A percentile compares a stretch with the other conserved stretches of the same genome.
These are phyloP conservation scores for Macrobrachium rosenbergii DNA, from an alignment of 1,140 invertebrate genomes.

Conservation along the genomic window DNA sequence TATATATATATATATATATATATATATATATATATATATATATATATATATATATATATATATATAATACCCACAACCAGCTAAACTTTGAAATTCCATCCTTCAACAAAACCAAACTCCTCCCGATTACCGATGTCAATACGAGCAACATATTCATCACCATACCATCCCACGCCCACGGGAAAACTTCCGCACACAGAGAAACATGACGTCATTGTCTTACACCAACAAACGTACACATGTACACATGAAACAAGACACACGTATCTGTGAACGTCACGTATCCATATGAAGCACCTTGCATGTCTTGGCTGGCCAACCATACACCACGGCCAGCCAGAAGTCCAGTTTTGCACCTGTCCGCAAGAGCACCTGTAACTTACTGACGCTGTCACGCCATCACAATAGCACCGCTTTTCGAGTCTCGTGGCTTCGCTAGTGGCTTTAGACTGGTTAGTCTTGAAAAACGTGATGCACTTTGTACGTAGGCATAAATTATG, in stretches of 20 bases:
- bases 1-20: too few species aligned
- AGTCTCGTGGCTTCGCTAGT: too few species aligned
- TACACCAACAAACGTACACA: conserved; percentile 8
- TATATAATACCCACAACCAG: neutral
- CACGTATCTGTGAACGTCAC: neutral
- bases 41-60: neutral
- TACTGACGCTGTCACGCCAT: too few species aligned
- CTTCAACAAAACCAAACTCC: too few species aligned
- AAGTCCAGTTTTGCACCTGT: neutral
- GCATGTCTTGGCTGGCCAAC: neutral
- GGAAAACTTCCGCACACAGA: neutral
- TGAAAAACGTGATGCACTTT: too few species aligned
- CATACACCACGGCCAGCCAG: neutral
- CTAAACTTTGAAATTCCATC: too few species aligned
- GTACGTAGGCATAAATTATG: too few species aligned
- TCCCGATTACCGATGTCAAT: too few species aligned
- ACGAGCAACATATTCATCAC: neutral
- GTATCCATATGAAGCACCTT: too few species aligned
- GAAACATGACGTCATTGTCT: neutral
- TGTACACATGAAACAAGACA: neutral
- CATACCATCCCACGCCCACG: neutral
- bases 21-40: neutral
- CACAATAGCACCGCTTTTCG: too few species aligned
- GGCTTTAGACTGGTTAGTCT: too few species aligned
- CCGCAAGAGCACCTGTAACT: too few species aligned